Conservation (phyloP, 2,113 vertebrate genomes). For the Trematomus loennbergii region DNA sequence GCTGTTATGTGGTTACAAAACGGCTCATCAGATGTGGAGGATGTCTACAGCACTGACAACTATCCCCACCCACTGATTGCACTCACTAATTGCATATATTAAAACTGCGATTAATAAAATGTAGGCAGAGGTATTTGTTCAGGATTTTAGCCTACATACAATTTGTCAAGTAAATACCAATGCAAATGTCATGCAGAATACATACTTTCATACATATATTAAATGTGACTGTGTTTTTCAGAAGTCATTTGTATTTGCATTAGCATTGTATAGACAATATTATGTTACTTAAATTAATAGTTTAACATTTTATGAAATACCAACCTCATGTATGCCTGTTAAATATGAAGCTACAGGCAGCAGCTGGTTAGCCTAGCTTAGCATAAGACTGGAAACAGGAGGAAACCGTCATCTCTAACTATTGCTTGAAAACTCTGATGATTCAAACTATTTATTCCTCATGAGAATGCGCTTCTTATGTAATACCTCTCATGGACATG, state of each 20-base stretch:
- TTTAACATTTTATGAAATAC: background rate
- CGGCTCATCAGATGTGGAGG: slow-evolving; percentile 39
- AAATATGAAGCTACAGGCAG: background rate
- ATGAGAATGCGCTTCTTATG: background rate
- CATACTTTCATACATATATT: background rate
- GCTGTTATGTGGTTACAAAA: slow-evolving; percentile 31
- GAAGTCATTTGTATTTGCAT: background rate
- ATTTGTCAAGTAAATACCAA: background rate
- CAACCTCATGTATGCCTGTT: background rate
- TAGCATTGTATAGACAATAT: background rate
- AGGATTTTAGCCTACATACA: background rate
- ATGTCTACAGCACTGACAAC: slow-evolving; percentile 28
- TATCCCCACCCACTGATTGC: slow-evolving; percentile 27
- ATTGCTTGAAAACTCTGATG: too few relatives aligned
- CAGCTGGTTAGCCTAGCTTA: background rate
- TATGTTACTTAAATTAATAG: background rate
- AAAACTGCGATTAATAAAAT: background rate
- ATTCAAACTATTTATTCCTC: too few relatives aligned
- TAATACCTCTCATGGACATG: background rate
- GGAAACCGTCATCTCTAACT: background rate
- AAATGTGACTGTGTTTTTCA: background rate
- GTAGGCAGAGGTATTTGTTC: background rate
- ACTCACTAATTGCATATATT: slow-evolving; percentile 37
- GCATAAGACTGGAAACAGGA: background rate
- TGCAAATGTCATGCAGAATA: too few relatives aligned